Evolutionary conservation across 2,113 vertebrate species (phyloP).

Genomic region (Forbesichthys agassizii): DNA sequence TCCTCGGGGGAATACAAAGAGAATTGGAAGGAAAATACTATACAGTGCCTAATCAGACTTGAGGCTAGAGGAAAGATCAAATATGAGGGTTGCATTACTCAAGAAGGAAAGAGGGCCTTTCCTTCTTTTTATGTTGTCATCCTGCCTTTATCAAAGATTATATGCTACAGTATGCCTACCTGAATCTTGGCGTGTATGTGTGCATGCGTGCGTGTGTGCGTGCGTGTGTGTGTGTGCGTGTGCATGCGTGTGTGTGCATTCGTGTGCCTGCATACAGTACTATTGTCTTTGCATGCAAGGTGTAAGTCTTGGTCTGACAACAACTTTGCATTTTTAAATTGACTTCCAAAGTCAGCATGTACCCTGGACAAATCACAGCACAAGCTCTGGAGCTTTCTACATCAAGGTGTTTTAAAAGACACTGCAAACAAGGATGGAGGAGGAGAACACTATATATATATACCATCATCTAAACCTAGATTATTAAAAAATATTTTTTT

Average conservation of each 20-base stretch:
- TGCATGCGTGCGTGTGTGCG: neutral
- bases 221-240: neutral
- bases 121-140: constrained; percentile 24
- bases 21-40: constrained; percentile 15
- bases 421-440: constrained; percentile 18
- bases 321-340: constrained; percentile 54
- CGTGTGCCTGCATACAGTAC: neutral
- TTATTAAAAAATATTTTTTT: neutral
- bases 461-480: neutral
- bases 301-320: constrained; percentile 30
- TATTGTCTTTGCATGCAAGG: neutral
- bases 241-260: neutral
- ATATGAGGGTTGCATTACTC: constrained; percentile 10
- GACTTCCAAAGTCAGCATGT: constrained; percentile 32
- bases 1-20: constrained; percentile 22
- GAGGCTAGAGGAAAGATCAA: constrained; percentile 10
- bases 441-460: neutral
- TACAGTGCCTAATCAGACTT: constrained; percentile 18
- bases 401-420: constrained; percentile 27
- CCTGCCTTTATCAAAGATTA: constrained; percentile 9
- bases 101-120: neutral
- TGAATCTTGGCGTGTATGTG: neutral
- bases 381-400: constrained; percentile 23
- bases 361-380: constrained; percentile 11
- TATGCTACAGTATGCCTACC: neutral